A percentile compares a stretch with the other conserved stretches of the same genome.
Conservation (phyloP, 1,140 invertebrate species). For the Archegozetes longisetosus region DNA sequence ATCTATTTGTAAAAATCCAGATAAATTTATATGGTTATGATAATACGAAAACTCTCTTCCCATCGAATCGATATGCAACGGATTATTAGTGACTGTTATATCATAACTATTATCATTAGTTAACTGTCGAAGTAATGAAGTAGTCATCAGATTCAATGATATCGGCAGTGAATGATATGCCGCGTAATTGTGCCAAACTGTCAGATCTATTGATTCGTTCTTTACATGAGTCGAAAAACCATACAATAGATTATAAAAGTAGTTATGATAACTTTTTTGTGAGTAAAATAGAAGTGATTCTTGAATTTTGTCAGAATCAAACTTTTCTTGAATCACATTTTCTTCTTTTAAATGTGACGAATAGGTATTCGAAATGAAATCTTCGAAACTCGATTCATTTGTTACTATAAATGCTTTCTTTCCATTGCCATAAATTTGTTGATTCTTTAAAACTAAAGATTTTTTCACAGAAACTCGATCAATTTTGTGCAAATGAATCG, state of each 20-base stretch:
- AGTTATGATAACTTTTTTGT: neutral
- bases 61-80: neutral
- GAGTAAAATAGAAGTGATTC: neutral
- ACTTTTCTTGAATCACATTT: neutral
- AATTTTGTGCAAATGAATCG: neutral
- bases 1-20: neutral
- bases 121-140: neutral
- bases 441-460: neutral
- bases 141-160: neutral
- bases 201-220: neutral
- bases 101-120: neutral
- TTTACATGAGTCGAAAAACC: neutral
- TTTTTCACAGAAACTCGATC: neutral
- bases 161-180: neutral
- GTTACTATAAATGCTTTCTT: neutral
- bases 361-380: too few species aligned
- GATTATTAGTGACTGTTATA: neutral
- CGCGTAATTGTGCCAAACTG: neutral
- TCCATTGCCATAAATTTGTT: neutral
- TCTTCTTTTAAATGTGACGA: neutral
- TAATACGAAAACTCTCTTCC: neutral
- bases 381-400: neutral
- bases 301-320: neutral
- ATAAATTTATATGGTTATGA: neutral
- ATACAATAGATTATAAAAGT: neutral